These are phyloP conservation scores for Sebastes kiyomatsui DNA, from an alignment of 2,797 vertebrate genomes.

Conservation along the genomic window DNA sequence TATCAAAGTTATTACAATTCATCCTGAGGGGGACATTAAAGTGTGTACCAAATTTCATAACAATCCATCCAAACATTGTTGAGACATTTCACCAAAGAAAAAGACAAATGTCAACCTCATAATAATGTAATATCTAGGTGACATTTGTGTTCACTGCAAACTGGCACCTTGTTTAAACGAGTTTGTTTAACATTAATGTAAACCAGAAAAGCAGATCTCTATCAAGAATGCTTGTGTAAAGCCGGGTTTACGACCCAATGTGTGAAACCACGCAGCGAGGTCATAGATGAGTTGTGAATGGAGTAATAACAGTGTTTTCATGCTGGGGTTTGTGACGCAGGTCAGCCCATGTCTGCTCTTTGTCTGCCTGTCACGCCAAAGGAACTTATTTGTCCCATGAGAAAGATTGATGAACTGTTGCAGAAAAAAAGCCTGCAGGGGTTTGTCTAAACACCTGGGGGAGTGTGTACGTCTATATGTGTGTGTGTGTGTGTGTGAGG, in stretches of 20 bases:
- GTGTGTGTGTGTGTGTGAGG: constrained; percentile 37
- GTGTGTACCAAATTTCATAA: background rate
- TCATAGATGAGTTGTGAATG: constrained; percentile 21
- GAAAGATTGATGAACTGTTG: constrained; percentile 57
- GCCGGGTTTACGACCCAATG: background rate
- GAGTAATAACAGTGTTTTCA: constrained; percentile 42
- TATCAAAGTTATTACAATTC: background rate
- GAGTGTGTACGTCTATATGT: constrained; percentile 17
- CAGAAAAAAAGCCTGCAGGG: constrained; percentile 1
- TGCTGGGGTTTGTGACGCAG: constrained; percentile 52
- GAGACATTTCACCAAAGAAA: background rate
- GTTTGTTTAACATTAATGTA: background rate
- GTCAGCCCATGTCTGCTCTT: constrained; percentile 51
- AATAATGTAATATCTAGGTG: background rate
- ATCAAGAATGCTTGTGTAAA: background rate
- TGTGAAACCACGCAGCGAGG: constrained; percentile 11
- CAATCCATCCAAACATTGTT: background rate
- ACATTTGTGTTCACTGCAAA: background rate
- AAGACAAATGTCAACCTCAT: background rate
- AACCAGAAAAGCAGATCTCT: background rate
- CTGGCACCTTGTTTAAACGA: background rate
- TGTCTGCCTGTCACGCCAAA: constrained; percentile 59
- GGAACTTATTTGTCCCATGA: constrained; percentile 57
- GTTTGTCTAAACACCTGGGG: constrained; percentile 37
- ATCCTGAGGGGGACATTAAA: background rate